Percentiles rank a stretch among this genome's conserved stretches.
Conservation (phyloP, 1,140 invertebrate genomes). For the Sipha flava region DNA sequence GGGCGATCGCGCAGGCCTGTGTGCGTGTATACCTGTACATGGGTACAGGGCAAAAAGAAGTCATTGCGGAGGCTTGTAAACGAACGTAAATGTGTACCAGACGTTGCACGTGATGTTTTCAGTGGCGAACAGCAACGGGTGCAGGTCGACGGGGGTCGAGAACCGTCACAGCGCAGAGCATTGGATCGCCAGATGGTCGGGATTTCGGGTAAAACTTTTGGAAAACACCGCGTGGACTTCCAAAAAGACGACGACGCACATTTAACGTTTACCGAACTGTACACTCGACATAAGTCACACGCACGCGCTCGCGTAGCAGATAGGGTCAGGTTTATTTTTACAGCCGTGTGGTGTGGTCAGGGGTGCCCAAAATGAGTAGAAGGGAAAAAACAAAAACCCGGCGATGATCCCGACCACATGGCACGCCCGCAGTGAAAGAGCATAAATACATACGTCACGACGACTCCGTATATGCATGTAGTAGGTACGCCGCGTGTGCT, state of each 20-base stretch:
- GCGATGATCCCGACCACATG: conserved; percentile 10
- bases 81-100: too few relatives aligned
- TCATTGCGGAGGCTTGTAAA: too few relatives aligned
- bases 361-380: not conserved
- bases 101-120: too few relatives aligned
- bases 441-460: too few relatives aligned
- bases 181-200: not conserved
- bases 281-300: not conserved
- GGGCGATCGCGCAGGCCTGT: too few relatives aligned
- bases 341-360: not conserved
- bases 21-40: too few relatives aligned
- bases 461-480: not conserved
- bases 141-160: not conserved
- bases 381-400: not conserved
- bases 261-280: too few relatives aligned
- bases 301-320: not conserved
- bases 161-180: not conserved
- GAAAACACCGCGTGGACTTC: not conserved
- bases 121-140: too few relatives aligned
- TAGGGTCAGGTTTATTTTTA: not conserved
- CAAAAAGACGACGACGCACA: not conserved
- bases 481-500: not conserved
- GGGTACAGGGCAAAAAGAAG: too few relatives aligned
- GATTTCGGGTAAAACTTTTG: not conserved
- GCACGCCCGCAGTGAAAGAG: not conserved